Percentiles rank a stretch among this genome's conserved stretches.
These are phyloP conservation scores for Diplodus puntazzo DNA, from an alignment of 2,797 vertebrate species.

Conservation along the genomic window DNA sequence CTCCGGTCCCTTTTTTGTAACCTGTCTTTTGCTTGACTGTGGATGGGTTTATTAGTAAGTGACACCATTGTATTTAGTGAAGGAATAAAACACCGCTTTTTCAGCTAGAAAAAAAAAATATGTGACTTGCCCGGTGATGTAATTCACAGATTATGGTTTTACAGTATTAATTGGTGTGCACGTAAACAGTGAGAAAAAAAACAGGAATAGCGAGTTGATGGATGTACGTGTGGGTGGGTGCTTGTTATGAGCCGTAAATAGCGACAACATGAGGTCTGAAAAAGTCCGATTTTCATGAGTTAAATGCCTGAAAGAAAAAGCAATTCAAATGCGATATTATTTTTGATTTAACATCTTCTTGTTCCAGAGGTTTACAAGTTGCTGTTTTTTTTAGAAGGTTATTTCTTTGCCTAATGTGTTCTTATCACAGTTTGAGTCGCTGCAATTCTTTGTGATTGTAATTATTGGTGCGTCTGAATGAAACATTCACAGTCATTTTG, in stretches of 20 bases:
- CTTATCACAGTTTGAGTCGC: neutral
- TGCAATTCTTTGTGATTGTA: neutral
- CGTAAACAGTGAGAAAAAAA: constrained; percentile 15
- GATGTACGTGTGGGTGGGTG: constrained; percentile 37
- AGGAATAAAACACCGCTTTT: neutral
- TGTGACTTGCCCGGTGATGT: neutral
- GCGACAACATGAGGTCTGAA: constrained; percentile 17
- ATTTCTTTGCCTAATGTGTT: neutral
- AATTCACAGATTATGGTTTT: constrained; percentile 18
- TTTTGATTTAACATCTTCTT: neutral
- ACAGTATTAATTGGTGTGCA: constrained; percentile 20
- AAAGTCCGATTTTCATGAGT: constrained; percentile 27
- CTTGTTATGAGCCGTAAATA: constrained; percentile 36
- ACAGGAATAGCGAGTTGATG: constrained; percentile 33
- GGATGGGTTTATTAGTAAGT: neutral
- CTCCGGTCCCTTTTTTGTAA: neutral
- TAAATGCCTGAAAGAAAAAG: neutral
- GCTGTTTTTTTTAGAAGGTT: neutral
- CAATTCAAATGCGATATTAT: neutral
- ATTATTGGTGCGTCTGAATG: neutral
- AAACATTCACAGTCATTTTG: neutral
- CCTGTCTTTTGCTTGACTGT: neutral
- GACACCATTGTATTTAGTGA: neutral
- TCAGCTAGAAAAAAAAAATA: neutral
- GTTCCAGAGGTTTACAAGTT: neutral